Conservation (phyloP, 2,797 vertebrate genomes). For the Tokudaia tokunoshimensis region DNA sequence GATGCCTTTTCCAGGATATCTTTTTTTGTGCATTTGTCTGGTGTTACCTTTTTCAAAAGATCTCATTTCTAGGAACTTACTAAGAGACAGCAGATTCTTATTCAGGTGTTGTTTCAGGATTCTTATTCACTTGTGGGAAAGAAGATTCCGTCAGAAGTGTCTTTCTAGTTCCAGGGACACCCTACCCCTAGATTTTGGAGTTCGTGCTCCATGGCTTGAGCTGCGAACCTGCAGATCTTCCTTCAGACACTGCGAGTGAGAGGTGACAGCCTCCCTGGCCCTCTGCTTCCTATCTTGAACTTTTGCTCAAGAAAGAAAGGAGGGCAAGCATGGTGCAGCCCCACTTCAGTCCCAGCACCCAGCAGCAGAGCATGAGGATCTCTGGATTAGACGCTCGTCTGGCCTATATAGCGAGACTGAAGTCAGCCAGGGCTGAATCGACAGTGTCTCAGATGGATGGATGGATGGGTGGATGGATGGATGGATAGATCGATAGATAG, state of each 20-base stretch:
- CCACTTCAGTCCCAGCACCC: not conserved
- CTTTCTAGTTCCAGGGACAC: not conserved
- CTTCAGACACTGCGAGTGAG: not conserved
- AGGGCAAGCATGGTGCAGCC: not conserved
- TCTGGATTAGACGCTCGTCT: not conserved
- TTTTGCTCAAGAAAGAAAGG: constrained; percentile 38
- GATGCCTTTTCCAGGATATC: not conserved
- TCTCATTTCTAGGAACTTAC: constrained; percentile 54
- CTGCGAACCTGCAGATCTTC: not conserved
- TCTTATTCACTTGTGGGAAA: not conserved
- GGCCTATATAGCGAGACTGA: not conserved
- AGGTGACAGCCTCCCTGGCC: not conserved
- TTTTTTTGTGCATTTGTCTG: not conserved
- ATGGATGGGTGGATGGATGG: too few relatives aligned
- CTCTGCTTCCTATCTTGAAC: not conserved
- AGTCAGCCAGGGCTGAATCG: not conserved
- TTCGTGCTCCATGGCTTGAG: not conserved
- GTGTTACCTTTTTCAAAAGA: constrained; percentile 39
- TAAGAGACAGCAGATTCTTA: not conserved
- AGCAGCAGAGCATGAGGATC: not conserved
- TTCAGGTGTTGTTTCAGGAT: not conserved
- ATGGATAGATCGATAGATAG: not conserved
- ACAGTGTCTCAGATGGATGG: not conserved
- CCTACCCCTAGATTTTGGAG: not conserved
- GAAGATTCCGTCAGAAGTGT: not conserved